Percentiles rank a stretch among this genome's conserved stretches.
phyloP scores from a whole-genome alignment of 2,888 invertebrate species.

The Caenorhabditis wallacei region DNA sequence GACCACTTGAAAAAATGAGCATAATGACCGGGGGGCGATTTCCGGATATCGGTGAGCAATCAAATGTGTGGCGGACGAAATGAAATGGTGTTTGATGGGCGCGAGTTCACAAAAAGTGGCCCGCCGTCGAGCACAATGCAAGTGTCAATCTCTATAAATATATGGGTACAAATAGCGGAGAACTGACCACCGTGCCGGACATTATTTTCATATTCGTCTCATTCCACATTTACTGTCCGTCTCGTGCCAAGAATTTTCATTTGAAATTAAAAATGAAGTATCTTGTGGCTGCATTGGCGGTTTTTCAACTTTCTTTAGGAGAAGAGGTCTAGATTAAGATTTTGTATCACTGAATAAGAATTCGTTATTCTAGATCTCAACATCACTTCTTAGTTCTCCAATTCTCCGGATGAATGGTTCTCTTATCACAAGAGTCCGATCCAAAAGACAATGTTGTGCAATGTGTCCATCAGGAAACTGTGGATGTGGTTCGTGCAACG shows the following conservation, averaged over 20 bases:
- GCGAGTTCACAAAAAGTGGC: constrained; percentile 60
- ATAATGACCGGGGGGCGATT: constrained; percentile 58
- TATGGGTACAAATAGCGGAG: constrained; percentile 69
- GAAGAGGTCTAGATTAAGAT: constrained; percentile 30
- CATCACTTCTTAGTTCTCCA: constrained; percentile 24
- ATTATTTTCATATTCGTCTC: constrained; percentile 43
- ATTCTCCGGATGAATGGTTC: constrained; percentile 41
- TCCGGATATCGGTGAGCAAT: constrained; percentile 64
- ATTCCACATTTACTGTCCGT: constrained; percentile 8
- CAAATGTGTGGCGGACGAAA: constrained; percentile 57
- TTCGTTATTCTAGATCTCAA: constrained; percentile 6
- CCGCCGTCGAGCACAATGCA: constrained; percentile 62
- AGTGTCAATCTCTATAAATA: constrained; percentile 71
- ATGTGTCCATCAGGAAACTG: constrained; percentile 71
- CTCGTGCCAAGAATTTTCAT: constrained; percentile 20
- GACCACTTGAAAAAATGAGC: constrained; percentile 61
- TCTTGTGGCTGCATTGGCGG: constrained; percentile 45
- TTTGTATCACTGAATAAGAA: not conserved
- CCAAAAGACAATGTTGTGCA: constrained; percentile 75
- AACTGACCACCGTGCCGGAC: constrained; percentile 64
- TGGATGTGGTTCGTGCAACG: constrained; percentile 73
- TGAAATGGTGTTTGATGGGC: constrained; percentile 64
- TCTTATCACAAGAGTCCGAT: constrained; percentile 57
- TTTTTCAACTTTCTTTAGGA: constrained; percentile 30
- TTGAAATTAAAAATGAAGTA: constrained; percentile 32